phyloP scores from a whole-genome alignment of 2,113 vertebrate genomes.

The Tragulus kanchil region DNA sequence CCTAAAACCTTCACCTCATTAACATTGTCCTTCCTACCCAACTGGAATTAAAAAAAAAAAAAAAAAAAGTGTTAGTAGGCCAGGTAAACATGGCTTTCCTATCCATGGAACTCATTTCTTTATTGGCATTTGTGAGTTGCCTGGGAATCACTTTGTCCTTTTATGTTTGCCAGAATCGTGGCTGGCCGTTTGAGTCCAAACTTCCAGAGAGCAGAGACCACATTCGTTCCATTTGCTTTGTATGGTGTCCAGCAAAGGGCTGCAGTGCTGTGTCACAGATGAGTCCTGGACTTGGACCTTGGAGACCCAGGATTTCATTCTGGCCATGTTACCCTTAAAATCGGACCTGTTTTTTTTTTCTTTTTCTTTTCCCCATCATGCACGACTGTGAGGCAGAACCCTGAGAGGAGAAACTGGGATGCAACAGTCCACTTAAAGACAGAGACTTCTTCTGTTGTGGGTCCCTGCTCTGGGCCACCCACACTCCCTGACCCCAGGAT shows the following conservation, averaged over 20 bases:
- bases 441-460: not conserved
- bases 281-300: conserved; percentile 63
- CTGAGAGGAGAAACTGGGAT: not conserved
- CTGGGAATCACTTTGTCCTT: conserved; percentile 30
- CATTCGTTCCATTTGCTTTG: conserved; percentile 60
- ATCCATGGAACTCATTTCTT: conserved; percentile 44
- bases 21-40: not conserved
- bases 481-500: not conserved
- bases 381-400: not conserved
- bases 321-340: not conserved
- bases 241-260: conserved; percentile 60
- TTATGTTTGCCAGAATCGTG: conserved; percentile 51
- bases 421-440: not conserved
- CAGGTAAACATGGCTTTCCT: conserved; percentile 28
- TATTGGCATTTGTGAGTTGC: not conserved
- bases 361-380: no score
- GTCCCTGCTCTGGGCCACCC: not conserved
- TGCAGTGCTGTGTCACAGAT: not conserved
- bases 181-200: conserved; percentile 60
- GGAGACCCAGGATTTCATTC: not conserved
- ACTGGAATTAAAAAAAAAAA: conserved; percentile 4
- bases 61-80: not conserved
- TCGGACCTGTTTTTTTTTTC: no score
- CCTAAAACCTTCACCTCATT: not conserved
- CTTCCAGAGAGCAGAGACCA: conserved; percentile 74